Conservation (phyloP, 1,140 invertebrate species). For the Drosophila sproati region DNA sequence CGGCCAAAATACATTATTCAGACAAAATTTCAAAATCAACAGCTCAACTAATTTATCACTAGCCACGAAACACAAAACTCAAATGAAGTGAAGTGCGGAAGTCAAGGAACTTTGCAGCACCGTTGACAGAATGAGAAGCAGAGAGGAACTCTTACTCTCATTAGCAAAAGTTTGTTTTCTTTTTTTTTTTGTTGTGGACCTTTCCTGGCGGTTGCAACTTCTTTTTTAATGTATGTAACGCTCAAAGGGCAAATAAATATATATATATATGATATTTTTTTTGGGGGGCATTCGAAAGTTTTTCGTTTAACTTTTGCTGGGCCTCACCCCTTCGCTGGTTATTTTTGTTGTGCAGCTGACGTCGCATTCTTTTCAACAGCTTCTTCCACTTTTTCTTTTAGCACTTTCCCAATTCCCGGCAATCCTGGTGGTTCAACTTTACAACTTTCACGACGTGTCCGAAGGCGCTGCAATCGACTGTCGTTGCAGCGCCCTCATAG, state of each 20-base stretch:
- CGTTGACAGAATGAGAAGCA: slow-evolving; percentile 23
- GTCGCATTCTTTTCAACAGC: slow-evolving; percentile 26
- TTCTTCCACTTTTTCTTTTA: slow-evolving; percentile 33
- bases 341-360: slow-evolving; percentile 12
- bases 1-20: slow-evolving; percentile 63
- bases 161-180: slow-evolving; percentile 62
- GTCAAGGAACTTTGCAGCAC: slow-evolving; percentile 50
- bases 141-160: slow-evolving; percentile 74
- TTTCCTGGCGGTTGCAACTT: slow-evolving; percentile 32
- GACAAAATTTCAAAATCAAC: slow-evolving; percentile 20
- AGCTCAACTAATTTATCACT: slow-evolving; percentile 37
- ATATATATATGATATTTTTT: slow-evolving; percentile 30
- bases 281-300: slow-evolving; percentile 63
- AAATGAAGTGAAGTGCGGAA: slow-evolving; percentile 21
- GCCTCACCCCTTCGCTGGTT: slow-evolving; percentile 3
- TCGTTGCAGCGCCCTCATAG: neutral
- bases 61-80: slow-evolving; percentile 28
- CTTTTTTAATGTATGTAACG: slow-evolving; percentile 28
- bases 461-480: slow-evolving; percentile 49
- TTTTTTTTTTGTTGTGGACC: slow-evolving; percentile 13
- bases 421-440: slow-evolving; percentile 41
- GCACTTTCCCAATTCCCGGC: slow-evolving; percentile 69
- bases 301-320: slow-evolving; percentile 71
- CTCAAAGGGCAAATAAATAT: slow-evolving; percentile 23
- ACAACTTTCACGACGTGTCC: slow-evolving; percentile 65